Evolutionary conservation across 2,888 invertebrate genomes (phyloP).

Genomic region (Drosophila histrio): DNA sequence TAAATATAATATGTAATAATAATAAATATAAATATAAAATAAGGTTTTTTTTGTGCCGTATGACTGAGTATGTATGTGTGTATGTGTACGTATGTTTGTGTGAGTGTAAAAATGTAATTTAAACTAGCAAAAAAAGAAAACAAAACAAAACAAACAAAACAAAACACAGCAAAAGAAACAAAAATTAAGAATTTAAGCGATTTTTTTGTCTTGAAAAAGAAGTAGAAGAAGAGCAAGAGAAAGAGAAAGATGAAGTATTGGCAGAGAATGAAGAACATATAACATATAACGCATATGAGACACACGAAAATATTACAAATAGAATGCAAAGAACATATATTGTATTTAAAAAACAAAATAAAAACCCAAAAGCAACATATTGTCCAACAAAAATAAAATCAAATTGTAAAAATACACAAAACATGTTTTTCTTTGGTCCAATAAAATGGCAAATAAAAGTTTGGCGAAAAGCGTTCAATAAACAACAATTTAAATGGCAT

Average conservation of each 20-base stretch:
- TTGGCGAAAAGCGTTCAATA: constrained; percentile 25
- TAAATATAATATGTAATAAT: constrained; percentile 56
- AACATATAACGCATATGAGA: constrained; percentile 38
- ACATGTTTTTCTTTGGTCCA: constrained; percentile 27
- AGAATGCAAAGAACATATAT: constrained; percentile 59
- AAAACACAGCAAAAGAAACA: constrained; percentile 2
- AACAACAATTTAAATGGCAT: constrained; percentile 67
- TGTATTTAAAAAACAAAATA: constrained; percentile 56
- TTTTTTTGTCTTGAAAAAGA: constrained; percentile 55
- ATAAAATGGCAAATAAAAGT: constrained; percentile 30
- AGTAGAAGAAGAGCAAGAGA: constrained; percentile 24
- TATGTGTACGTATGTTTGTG: constrained; percentile 16
- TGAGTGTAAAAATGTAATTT: constrained; percentile 73
- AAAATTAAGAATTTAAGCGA: constrained; percentile 36
- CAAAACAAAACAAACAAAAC: constrained; percentile 1
- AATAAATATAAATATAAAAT: constrained; percentile 32
- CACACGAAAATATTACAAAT: constrained; percentile 50
- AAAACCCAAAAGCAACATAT: constrained; percentile 43
- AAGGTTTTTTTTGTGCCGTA: constrained; percentile 47
- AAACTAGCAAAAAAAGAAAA: constrained; percentile 69
- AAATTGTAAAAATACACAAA: constrained; percentile 49
- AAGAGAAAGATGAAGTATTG: constrained; percentile 28
- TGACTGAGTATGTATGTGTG: constrained; percentile 17
- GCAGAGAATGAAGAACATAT: constrained; percentile 21
- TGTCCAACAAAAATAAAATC: constrained; percentile 70